Evolutionary conservation across 2,797 vertebrate genomes (phyloP), one percentile per base, ranked within the genome.

Genomic region (Gila robusta): DNA sequence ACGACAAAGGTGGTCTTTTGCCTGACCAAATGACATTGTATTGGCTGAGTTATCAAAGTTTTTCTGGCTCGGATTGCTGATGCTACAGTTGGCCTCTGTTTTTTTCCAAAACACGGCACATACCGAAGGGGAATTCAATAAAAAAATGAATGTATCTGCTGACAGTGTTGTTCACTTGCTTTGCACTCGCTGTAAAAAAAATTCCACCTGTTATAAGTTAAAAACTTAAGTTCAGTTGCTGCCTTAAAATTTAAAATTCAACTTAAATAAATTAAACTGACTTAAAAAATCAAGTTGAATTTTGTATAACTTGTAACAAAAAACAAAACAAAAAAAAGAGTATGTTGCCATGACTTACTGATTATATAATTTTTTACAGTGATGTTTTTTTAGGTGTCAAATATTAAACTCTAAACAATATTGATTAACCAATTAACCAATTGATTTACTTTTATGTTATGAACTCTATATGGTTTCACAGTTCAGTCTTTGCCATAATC

Each of bases 11-110:
- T 85, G 77, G 67, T 85, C 67, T 71, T 72, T 44, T 21, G n/a
- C 49, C 64, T 59, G 66, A 79, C 32, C 52, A 49, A n/a, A 74
- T 69, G 64, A 77, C 83, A 76, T 44, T 72, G 35, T 47, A 85
- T 35, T 85, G 76, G 83, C 49, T 47, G 74, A 47, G n/a, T 79
- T 79, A 44, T 85, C 26, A 71, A 59, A 85, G 26, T 59, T 71
- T 59, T 47, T 71, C 76, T 71, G 64, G 49, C 37, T 35, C 2
- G 19, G 26, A 21, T 56, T 35, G 54, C 26, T 62, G 54, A 82
- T 59, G 59, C 32, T 66, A 5, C 28, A 83, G 21, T 78, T 59
- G 8, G 23, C 69, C 11, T 56, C 1, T 32, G 9, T 52, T 70
- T 67, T 37, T 67, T 81, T n/a, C 28, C 9, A 69, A 49, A 67